phyloP scores from a whole-genome alignment of 2,888 invertebrate species.

The Pedicia rivosa region DNA sequence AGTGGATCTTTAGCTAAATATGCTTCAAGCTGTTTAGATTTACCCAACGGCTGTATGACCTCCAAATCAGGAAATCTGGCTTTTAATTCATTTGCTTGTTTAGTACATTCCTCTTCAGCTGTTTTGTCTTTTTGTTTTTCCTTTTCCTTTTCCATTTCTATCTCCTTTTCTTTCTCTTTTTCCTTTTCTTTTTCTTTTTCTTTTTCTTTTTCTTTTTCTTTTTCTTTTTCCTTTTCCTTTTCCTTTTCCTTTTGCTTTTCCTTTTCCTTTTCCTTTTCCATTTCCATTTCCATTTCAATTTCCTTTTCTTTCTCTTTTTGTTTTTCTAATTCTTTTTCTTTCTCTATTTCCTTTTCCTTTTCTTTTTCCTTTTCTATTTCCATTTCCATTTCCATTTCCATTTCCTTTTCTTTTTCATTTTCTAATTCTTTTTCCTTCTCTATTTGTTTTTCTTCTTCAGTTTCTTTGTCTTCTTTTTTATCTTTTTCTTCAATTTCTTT shows the following conservation, averaged over 20 bases:
- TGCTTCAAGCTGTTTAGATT: not conserved
- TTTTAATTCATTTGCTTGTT: slow-evolving; percentile 49
- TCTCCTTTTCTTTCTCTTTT: slow-evolving; percentile 13
- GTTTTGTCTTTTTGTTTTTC: slow-evolving; percentile 14
- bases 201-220: slow-evolving; percentile 19
- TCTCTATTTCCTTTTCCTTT: slow-evolving; percentile 13
- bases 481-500: slow-evolving; percentile 10
- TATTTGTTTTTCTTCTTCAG: slow-evolving; percentile 12
- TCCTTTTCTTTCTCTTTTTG: too few species aligned
- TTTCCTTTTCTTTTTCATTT: slow-evolving; percentile 8
- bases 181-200: slow-evolving; percentile 28
- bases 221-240: slow-evolving; percentile 9
- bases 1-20: not conserved
- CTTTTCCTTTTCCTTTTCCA: slow-evolving; percentile 3
- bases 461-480: slow-evolving; percentile 9
- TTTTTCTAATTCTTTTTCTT: slow-evolving; percentile 1
- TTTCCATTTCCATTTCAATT: slow-evolving; percentile 1
- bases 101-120: slow-evolving; percentile 26
- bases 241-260: slow-evolving; percentile 8
- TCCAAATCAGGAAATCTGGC: slow-evolving; percentile 58
- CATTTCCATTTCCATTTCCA: not conserved
- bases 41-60: slow-evolving; percentile 42
- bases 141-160: slow-evolving; percentile 16
- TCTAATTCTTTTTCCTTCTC: slow-evolving; percentile 15
- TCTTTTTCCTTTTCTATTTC: slow-evolving; percentile 13